These are phyloP conservation scores for Hetaerina titia DNA, from an alignment of 2,888 invertebrate species.

Conservation along the genomic window DNA sequence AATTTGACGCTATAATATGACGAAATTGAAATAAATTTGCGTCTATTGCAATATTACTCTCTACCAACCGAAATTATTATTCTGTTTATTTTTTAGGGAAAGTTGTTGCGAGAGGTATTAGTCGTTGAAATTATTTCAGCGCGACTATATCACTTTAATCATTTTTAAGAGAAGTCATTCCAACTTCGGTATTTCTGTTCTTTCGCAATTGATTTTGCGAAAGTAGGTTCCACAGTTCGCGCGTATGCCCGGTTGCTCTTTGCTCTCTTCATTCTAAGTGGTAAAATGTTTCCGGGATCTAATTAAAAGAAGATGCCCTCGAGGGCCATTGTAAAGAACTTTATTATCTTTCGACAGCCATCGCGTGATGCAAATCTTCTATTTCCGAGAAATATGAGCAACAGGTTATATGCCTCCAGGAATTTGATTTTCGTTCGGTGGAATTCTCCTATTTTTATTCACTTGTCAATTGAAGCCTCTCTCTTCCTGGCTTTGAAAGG, in stretches of 20 bases:
- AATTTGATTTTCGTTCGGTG: not conserved
- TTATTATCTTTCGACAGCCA: not conserved
- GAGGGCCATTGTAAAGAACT: not conserved
- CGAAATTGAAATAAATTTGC: too few relatives aligned
- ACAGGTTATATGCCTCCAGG: not conserved
- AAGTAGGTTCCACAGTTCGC: not conserved
- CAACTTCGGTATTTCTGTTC: not conserved
- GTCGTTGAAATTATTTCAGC: not conserved
- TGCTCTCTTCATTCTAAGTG: not conserved
- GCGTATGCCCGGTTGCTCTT: not conserved
- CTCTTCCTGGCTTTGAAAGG: not conserved
- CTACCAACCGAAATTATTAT: too few relatives aligned
- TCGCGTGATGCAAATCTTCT: not conserved
- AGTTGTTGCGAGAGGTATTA: not conserved
- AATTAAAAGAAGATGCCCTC: not conserved
- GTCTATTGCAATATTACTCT: too few relatives aligned
- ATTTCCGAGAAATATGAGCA: not conserved
- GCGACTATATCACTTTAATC: not conserved
- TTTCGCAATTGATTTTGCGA: not conserved
- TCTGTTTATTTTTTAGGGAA: not conserved
- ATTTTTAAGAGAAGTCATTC: not conserved
- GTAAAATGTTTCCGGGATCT: not conserved
- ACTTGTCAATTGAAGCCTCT: not conserved
- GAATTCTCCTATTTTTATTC: not conserved
- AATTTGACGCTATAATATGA: too few relatives aligned